Conservation (phyloP, 2,113 vertebrate genomes). For the Saccopteryx bilineata region DNA sequence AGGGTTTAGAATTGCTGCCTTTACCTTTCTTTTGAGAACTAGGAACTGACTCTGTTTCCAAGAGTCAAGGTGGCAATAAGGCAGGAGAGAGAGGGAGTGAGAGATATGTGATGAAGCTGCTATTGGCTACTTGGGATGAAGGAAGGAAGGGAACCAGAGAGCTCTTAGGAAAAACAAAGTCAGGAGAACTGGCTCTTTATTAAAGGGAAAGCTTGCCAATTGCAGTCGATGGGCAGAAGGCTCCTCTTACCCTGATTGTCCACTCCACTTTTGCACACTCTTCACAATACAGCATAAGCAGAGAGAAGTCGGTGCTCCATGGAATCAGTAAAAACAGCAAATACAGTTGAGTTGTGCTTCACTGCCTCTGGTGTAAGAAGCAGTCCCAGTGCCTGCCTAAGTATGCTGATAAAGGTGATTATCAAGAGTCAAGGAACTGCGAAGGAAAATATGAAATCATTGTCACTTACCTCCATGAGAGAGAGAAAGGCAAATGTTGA, state of each 20-base stretch:
- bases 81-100: not conserved
- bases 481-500: not conserved
- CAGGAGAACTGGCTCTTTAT: slow-evolving; percentile 62
- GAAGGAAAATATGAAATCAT: not conserved
- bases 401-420: not conserved
- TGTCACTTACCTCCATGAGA: not conserved
- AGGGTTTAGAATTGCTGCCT: not conserved
- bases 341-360: not conserved
- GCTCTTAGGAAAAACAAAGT: not conserved
- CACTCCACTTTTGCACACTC: not conserved
- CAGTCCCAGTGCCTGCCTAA: not conserved
- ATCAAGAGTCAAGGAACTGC: not conserved
- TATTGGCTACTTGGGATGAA: slow-evolving; percentile 34
- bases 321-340: not conserved
- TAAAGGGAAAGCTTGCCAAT: slow-evolving; percentile 34
- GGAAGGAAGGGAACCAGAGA: slow-evolving; percentile 39
- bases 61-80: not conserved
- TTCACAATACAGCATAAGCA: not conserved
- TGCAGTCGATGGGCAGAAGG: slow-evolving; percentile 23
- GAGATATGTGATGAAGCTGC: slow-evolving; percentile 55
- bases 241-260: not conserved
- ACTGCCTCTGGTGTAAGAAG: not conserved
- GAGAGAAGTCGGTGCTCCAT: not conserved
- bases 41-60: not conserved
- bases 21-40: not conserved